These are phyloP conservation scores for Varecia variegata DNA, from an alignment of 2,797 vertebrate genomes.

Conservation along the genomic window DNA sequence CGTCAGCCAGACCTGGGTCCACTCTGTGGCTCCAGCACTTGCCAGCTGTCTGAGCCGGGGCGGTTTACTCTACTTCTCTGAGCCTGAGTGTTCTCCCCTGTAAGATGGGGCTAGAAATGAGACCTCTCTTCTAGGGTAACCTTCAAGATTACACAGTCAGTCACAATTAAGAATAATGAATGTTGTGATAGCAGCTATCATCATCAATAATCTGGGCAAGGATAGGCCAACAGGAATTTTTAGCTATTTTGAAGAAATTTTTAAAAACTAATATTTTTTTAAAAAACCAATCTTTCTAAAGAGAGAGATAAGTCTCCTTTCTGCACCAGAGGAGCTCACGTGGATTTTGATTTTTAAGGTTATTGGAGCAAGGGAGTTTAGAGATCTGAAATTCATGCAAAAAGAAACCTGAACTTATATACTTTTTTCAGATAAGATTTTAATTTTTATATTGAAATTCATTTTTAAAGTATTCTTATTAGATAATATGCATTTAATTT, in stretches of 20 bases:
- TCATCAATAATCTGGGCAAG: background rate
- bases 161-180: conserved; percentile 9
- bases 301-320: background rate
- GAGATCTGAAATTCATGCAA: background rate
- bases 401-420: background rate
- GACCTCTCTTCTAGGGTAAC: background rate
- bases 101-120: background rate
- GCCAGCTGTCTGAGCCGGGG: background rate
- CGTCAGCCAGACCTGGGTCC: background rate
- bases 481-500: background rate
- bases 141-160: background rate
- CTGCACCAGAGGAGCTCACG: background rate
- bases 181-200: background rate
- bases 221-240: background rate
- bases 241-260: conserved; percentile 4
- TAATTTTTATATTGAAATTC: conserved; percentile 41
- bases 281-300: background rate
- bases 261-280: background rate
- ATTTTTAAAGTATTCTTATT: conserved; percentile 28
- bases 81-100: background rate
- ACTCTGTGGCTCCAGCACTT: background rate
- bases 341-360: conserved; percentile 47
- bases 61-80: background rate
- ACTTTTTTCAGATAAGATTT: conserved; percentile 14
- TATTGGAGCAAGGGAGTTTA: background rate